phyloP scores from a whole-genome alignment of 2,113 vertebrate species.

The Gadus macrocephalus region DNA sequence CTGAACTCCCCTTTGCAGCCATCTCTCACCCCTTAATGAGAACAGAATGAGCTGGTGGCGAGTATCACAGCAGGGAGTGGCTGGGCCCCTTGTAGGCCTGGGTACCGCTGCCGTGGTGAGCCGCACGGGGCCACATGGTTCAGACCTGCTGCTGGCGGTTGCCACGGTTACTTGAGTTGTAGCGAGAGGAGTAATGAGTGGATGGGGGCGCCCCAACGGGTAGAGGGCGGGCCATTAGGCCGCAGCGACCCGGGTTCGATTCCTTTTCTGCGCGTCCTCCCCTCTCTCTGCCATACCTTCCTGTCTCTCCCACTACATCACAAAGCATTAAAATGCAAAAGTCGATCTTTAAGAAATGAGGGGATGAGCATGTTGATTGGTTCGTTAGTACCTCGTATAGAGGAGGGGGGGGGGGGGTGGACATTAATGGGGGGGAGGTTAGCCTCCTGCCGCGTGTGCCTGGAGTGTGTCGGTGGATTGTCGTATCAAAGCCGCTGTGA shows the following conservation, averaged over 20 bases:
- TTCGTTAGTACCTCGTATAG: slow-evolving; percentile 53
- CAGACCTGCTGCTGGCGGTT: slow-evolving; percentile 50
- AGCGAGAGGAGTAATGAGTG: slow-evolving; percentile 53
- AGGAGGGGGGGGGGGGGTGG: slow-evolving; percentile 13
- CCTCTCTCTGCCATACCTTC: too few relatives aligned
- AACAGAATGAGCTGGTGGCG: too few relatives aligned
- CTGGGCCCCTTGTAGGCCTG: slow-evolving; percentile 9
- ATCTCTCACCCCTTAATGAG: too few relatives aligned
- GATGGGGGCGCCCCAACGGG: slow-evolving; percentile 6
- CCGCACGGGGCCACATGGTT: slow-evolving; percentile 40
- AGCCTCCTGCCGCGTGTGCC: slow-evolving; percentile 45
- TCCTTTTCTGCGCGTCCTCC: too few relatives aligned
- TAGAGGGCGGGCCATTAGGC: too few relatives aligned
- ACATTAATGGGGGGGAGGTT: neutral
- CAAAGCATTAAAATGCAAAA: too few relatives aligned
- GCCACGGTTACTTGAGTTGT: slow-evolving; percentile 35
- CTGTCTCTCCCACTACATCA: too few relatives aligned
- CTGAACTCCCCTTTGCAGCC: too few relatives aligned
- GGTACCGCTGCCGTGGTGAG: slow-evolving; percentile 40
- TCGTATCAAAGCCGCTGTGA: slow-evolving; percentile 45
- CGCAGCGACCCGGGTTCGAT: too few relatives aligned
- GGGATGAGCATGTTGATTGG: slow-evolving; percentile 40
- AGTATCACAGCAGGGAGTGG: too few relatives aligned
- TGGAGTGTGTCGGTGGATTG: slow-evolving; percentile 39
- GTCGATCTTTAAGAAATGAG: too few relatives aligned